Evolutionary conservation across 2,888 invertebrate genomes (phyloP).

Genomic region (Pristionchus arcanus): DNA sequence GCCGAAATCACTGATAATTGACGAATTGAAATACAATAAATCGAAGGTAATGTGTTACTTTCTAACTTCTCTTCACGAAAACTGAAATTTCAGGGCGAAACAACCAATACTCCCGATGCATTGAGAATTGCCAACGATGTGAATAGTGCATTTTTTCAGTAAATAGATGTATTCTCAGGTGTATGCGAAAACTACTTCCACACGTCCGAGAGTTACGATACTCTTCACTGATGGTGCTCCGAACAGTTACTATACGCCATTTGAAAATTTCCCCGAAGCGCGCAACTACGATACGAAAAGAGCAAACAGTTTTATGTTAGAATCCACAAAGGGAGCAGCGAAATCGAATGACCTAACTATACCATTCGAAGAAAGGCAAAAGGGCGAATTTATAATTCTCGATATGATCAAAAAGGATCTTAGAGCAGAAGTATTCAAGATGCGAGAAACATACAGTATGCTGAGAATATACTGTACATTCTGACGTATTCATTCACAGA

Average conservation of each 20-base stretch:
- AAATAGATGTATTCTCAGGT: not conserved
- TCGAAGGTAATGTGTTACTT: too few relatives aligned
- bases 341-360: not conserved
- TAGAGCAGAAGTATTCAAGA: not conserved
- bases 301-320: not conserved
- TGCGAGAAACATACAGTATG: not conserved
- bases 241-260: not conserved
- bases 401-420: not conserved
- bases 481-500: not conserved
- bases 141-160: not conserved
- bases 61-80: too few relatives aligned
- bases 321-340: too few relatives aligned
- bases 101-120: not conserved
- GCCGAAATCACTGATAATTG: too few relatives aligned
- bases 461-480: too few relatives aligned
- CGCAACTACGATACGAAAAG: not conserved
- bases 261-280: not conserved
- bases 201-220: not conserved
- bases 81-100: too few relatives aligned
- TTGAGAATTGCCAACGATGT: not conserved
- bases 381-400: too few relatives aligned
- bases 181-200: not conserved
- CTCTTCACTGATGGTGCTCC: not conserved
- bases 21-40: too few relatives aligned
- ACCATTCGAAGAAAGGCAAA: not conserved